Base-by-base conservation (phyloP, 1,140 invertebrate species). In the Pseudoatta argentina region DNA sequence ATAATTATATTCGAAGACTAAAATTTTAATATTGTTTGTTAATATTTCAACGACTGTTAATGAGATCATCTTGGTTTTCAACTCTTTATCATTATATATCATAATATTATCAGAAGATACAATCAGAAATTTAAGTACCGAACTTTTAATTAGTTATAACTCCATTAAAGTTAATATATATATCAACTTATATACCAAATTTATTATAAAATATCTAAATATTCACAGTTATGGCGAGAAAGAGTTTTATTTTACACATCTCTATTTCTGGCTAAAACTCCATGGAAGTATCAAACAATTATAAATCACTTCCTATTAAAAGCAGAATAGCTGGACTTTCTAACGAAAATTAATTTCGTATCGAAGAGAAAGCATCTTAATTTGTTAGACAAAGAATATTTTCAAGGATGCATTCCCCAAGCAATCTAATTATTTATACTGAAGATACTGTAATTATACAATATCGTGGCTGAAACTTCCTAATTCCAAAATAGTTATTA, bases 401-500 rank as follows among this genome's bases (percentile, higher is more conserved):
- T 83, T 83, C 69, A 83, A 51, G 44, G 39, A 53, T 57, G 57
- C 88, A 77, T 79, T 16, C 76, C 12, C 51, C 39, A 27, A 59
- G 44, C 59, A 55, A 75, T 87, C 77, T 79, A 76, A 64, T 83
- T 86, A 78, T 77, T 89, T 83, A 86, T 72, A 86, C 59, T 5
- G 34, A 55, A 8, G 61, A 61, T 75, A 91, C 88, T 91, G 81
- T 79, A 87, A 76, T 91, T 90, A 81, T 79, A 87, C 76, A 86
- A 91, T 90, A 86, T 75, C 87, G 51, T 21, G 82, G 30, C 59
- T 82, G 61, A 61, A 86, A 91, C 89, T 91, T 91, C 83, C 88
- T 91, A 90, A 90, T 91, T 86, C 89, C 86, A 83, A 72, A 86
- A 91, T 87, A 57, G 86, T 55, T 87, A 88, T 91, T 91, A 91